phyloP scores from a whole-genome alignment of 1,140 invertebrate genomes.

The Lordiphosa mommai region DNA sequence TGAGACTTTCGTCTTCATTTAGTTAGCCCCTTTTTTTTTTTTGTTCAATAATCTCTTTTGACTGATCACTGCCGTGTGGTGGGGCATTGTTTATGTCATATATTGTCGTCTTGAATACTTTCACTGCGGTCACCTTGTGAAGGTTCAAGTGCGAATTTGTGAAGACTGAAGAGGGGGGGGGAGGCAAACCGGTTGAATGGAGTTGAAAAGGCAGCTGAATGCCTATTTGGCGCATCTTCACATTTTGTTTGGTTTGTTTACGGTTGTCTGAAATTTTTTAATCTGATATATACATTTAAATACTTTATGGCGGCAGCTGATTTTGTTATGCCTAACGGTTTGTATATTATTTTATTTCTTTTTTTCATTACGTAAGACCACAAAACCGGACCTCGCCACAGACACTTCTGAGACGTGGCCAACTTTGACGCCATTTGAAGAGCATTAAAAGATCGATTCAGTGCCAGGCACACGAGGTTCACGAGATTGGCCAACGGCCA shows the following conservation, averaged over 20 bases:
- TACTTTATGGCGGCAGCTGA: slow-evolving; percentile 46
- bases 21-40: too few relatives aligned
- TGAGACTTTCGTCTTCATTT: too few relatives aligned
- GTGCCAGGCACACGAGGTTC: slow-evolving; percentile 55
- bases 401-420: slow-evolving; percentile 14
- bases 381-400: slow-evolving; percentile 53
- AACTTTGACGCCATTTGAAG: slow-evolving; percentile 26
- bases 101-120: slow-evolving; percentile 30
- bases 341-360: slow-evolving; percentile 9
- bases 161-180: slow-evolving; percentile 3
- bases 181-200: slow-evolving; percentile 30
- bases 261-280: slow-evolving; percentile 28
- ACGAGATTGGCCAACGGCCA: slow-evolving; percentile 30
- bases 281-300: slow-evolving; percentile 37
- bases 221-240: slow-evolving; percentile 32
- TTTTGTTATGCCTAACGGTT: slow-evolving; percentile 33
- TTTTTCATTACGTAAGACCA: slow-evolving; percentile 58
- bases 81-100: slow-evolving; percentile 37
- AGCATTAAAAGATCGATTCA: slow-evolving; percentile 42
- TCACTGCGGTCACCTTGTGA: slow-evolving; percentile 55
- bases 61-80: neutral
- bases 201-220: slow-evolving; percentile 12
- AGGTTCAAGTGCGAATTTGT: slow-evolving; percentile 55
- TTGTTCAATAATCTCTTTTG: too few relatives aligned
- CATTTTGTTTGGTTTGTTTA: slow-evolving; percentile 11